Evolutionary conservation across 2,113 vertebrate genomes (phyloP).

Genomic region (Oxygymnocypris stewartii): DNA sequence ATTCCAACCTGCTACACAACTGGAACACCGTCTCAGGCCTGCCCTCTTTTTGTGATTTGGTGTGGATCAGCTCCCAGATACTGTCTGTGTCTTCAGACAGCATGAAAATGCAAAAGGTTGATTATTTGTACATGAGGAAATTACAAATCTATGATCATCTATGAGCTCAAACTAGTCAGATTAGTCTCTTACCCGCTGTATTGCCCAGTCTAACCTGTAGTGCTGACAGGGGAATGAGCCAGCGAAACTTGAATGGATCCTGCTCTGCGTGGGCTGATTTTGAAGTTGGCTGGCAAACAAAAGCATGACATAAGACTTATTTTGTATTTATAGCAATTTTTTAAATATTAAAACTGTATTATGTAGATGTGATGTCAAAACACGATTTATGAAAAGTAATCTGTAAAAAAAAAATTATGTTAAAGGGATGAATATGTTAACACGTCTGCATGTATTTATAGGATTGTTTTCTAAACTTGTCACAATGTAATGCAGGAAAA

Average conservation of each 20-base stretch:
- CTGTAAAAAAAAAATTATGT: neutral
- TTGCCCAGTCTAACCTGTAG: conserved; percentile 94
- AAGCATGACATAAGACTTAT: neutral
- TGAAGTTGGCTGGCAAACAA: conserved; percentile 71
- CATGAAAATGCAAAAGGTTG: neutral
- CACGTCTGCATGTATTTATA: neutral
- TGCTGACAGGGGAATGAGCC: conserved; percentile 92
- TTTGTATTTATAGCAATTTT: neutral
- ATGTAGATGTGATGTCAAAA: neutral
- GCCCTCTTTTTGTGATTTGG: conserved; percentile 90
- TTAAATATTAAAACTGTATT: neutral
- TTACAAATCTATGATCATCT: neutral
- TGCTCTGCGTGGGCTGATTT: conserved; percentile 83
- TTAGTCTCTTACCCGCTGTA: conserved; percentile 82
- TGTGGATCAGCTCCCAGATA: conserved; percentile 96
- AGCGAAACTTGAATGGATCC: conserved; percentile 94
- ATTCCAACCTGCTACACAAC: conserved; percentile 90
- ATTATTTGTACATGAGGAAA: conserved; percentile 10
- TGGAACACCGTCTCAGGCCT: conserved; percentile 93
- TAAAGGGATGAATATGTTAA: neutral
- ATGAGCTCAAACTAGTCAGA: neutral
- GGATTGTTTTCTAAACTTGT: neutral
- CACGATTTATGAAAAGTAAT: neutral
- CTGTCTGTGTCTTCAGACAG: conserved; percentile 85
- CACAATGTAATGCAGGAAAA: neutral